Percentiles rank a stretch among this genome's conserved stretches.
These are phyloP conservation scores for Melopsittacus undulatus DNA, from an alignment of 2,797 vertebrate species.

Conservation along the genomic window DNA sequence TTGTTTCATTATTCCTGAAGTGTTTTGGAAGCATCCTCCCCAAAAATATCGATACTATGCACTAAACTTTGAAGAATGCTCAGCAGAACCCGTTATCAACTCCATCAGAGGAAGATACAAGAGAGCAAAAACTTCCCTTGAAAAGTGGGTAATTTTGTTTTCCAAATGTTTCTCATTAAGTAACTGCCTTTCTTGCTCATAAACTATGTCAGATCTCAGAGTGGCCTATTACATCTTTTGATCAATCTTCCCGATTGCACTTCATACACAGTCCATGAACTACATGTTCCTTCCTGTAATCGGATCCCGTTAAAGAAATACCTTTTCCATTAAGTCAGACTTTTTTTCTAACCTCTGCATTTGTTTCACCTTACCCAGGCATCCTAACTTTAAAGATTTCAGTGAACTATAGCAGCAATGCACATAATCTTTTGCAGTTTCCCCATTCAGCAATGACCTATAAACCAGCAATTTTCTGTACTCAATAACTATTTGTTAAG, in stretches of 20 bases:
- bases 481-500: background rate
- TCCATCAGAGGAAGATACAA: background rate
- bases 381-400: slow-evolving; percentile 1
- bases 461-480: background rate
- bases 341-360: background rate
- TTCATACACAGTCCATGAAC: background rate
- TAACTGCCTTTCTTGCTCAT: background rate
- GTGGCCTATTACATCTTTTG: background rate
- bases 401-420: background rate
- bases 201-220: background rate
- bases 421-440: background rate
- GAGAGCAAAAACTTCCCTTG: background rate
- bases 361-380: background rate
- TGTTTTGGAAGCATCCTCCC: background rate
- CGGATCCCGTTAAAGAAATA: background rate
- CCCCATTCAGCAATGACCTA: background rate
- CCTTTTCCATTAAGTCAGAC: background rate
- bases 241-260: background rate
- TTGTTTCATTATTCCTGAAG: background rate
- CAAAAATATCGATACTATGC: background rate
- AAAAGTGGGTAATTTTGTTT: background rate
- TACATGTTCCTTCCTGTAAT: background rate
- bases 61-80: background rate
- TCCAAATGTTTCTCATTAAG: background rate
- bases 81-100: background rate